Percentiles rank a stretch among this genome's conserved stretches.
These are phyloP conservation scores for Lacerta bilineata DNA, from an alignment of 2,797 vertebrate genomes.

Conservation along the genomic window DNA sequence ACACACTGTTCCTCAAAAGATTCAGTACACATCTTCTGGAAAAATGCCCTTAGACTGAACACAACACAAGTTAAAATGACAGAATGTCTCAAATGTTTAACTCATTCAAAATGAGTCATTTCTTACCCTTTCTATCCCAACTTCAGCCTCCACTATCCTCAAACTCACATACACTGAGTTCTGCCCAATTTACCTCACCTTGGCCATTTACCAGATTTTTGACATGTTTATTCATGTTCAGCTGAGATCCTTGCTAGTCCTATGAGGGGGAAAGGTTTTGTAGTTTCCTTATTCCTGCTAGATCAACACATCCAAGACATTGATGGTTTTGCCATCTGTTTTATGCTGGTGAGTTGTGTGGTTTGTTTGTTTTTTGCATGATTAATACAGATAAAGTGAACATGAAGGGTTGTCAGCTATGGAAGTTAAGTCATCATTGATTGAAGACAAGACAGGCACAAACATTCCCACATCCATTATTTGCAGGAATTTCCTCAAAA, in stretches of 20 bases:
- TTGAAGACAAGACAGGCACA: not conserved
- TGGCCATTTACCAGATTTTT: not conserved
- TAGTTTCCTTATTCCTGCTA: not conserved
- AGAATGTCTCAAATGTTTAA: too few species aligned
- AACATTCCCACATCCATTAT: not conserved
- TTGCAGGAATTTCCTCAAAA: not conserved
- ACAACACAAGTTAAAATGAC: too few species aligned
- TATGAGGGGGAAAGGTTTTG: not conserved
- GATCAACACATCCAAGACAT: not conserved
- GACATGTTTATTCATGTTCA: not conserved
- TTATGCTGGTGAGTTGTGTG: not conserved
- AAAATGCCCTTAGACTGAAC: too few species aligned
- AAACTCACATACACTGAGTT: too few species aligned
- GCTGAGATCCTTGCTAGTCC: not conserved
- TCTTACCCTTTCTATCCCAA: too few species aligned
- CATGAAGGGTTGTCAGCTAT: not conserved
- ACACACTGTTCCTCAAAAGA: too few species aligned
- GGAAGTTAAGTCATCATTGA: not conserved
- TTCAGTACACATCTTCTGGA: too few species aligned
- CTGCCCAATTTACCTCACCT: not conserved
- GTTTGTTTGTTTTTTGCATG: slow-evolving; percentile 20
- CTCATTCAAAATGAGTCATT: too few species aligned
- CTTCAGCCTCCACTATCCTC: too few species aligned
- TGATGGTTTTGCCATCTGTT: slow-evolving; percentile 3
- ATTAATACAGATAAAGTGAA: not conserved